Evolutionary conservation across 2,888 invertebrate genomes (phyloP), one percentile per base, ranked within the genome.

Genomic region (Oscheius onirici): DNA sequence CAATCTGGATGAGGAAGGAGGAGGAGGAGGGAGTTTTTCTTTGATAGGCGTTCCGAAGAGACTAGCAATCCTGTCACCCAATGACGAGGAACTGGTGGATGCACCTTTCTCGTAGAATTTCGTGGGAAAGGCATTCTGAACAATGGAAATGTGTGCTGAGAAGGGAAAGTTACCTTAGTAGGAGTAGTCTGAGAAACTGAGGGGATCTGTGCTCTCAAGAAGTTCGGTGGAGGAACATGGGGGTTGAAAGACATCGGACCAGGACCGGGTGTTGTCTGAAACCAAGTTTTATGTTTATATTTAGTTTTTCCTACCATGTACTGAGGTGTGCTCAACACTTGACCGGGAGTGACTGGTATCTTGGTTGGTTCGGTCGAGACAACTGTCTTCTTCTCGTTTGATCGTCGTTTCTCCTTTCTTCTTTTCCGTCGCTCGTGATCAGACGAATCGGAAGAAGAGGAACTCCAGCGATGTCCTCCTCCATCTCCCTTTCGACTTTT

Each of bases 381-480:
- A 20, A 41, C 44, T 24, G 11, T 43, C 17, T 41, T 40, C 60
- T 22, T 60, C 41, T 17, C 60, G 22, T 26, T 60, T 43, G 17
- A 28, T 55, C 55, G 2, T 24, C 28, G n/a, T 20, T 58, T 58
- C 34, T 65, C 65, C 22, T 51, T 49, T 26, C 26, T 65, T 20
- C 51, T 34, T 17, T 17, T 22, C 20, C 52, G 44, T 24, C 51
- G 49, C n/a, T 49, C 65, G 22, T 58, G 28, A 8, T 46, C 20
- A 17, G 40, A 58, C 6, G 58, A 58, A 20, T 69, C 69, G n/a
- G 58, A 46, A n/a, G 69, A 58, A 28, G 69, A 69, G 24, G 41
- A 57, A 34, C 58, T 46, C 69, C 69, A 69, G 15, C 58, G 43
- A 51, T 58, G 69, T 11, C 66, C 63, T 20, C 60, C 44, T 5